Conservation (phyloP, 1,140 invertebrate genomes). For the Drosophila nigrodunni region DNA sequence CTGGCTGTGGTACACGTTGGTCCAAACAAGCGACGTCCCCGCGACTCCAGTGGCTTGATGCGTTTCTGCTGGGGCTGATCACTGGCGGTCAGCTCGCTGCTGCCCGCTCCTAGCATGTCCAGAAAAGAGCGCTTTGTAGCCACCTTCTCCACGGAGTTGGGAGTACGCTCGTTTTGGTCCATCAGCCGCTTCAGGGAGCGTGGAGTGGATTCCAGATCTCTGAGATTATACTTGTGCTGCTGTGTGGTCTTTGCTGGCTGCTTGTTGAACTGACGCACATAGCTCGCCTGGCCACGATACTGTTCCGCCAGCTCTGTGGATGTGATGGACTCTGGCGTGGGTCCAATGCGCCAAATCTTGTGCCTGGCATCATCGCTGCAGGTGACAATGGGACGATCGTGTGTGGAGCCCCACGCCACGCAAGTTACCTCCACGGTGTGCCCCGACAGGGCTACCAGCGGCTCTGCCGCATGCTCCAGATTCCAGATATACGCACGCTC, state of each 20-base stretch:
- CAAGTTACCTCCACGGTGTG: constrained; percentile 93
- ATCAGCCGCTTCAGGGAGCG: constrained; percentile 85
- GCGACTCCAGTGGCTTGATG: constrained; percentile 79
- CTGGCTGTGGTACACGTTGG: constrained; percentile 36
- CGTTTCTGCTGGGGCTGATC: constrained; percentile 78
- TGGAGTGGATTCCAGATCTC: constrained; percentile 85
- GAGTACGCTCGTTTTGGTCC: constrained; percentile 81
- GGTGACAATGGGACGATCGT: constrained; percentile 88
- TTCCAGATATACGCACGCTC: constrained; percentile 94
- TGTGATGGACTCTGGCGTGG: constrained; percentile 84
- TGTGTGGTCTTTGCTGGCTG: constrained; percentile 17
- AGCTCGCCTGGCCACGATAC: constrained; percentile 86
- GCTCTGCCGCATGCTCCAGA: constrained; percentile 87
- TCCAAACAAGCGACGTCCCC: constrained; percentile 70
- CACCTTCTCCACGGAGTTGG: constrained; percentile 71
- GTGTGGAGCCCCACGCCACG: constrained; percentile 90
- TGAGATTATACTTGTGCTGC: constrained; percentile 81
- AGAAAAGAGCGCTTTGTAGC: constrained; percentile 69
- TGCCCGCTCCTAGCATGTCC: constrained; percentile 68
- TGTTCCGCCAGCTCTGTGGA: constrained; percentile 85
- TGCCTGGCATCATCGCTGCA: constrained; percentile 92
- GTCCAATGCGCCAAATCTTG: constrained; percentile 90
- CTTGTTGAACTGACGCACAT: constrained; percentile 71
- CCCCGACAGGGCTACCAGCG: constrained; percentile 89
- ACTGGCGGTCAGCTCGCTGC: constrained; percentile 15